Evolutionary conservation across 2,888 invertebrate genomes (phyloP), one percentile per base, ranked within the genome.

Genomic region (Ennomos erosarius): DNA sequence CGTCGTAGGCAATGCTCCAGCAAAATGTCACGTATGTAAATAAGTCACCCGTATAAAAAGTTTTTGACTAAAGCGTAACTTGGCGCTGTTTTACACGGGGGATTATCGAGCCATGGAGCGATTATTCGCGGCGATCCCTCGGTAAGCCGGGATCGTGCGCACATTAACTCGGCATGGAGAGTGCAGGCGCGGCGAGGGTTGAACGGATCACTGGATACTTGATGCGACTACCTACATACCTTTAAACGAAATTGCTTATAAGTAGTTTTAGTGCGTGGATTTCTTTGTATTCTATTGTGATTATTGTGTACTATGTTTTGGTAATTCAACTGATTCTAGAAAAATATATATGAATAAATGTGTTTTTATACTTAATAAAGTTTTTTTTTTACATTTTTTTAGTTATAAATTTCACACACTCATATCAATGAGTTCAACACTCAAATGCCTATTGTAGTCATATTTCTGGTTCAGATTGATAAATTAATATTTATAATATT

Each of bases 91-190:
- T 78, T 83, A 88, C 88, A 88, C 70, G 74, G 55, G 55, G 84
- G 88, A 87, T 90, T 89, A 89, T 83, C 79, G 78, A 80, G 81
- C 81, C 79, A 76, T 76, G 84, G 80, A 84, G 81, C 84, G 86
- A 79, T 85, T 85, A 84, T 79, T 76, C 72, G 74, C 70, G 70
- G 75, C 79, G 79, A 81, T 81, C 86, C 84, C 82, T 75, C 81
- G 73, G 78, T 88, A 87, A 88, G 82, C 88, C 75, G 81, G 83
- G 85, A 82, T 87, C 82, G 78, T 69, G 76, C 73, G 78, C 69
- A 62, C 70, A 65, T 72, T 75, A 74, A 70, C 70, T 69, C 63
- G 58, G 59, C 54, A 54, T 63, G 63, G 55, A 62, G 65, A 62
- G 62, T 51, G 65, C 62, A 57, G 54, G 48, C 5, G 10, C 45